These are phyloP conservation scores for Eupithecia dodoneata DNA, from an alignment of 2,888 invertebrate species.

Conservation along the genomic window DNA sequence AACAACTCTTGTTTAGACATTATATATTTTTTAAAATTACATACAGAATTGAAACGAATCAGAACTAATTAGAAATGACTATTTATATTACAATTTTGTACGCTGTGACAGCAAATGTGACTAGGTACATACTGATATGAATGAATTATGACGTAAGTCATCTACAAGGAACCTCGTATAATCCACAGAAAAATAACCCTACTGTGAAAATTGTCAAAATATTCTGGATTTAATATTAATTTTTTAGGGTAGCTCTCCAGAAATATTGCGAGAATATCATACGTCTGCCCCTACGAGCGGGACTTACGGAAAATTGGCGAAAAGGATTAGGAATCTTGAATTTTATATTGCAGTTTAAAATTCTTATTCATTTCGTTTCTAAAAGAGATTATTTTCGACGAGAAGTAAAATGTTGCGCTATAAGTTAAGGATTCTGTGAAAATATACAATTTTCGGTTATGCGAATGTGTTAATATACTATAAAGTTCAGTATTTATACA, in stretches of 20 bases:
- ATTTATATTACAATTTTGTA: too few relatives aligned
- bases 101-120: not conserved
- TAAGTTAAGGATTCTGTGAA: not conserved
- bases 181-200: not conserved
- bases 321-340: slow-evolving; percentile 52
- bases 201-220: not conserved
- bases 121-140: not conserved
- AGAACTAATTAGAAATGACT: too few relatives aligned
- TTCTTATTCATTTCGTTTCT: slow-evolving; percentile 39
- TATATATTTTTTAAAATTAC: too few relatives aligned
- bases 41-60: too few relatives aligned
- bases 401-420: not conserved
- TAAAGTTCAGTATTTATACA: not conserved
- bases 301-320: slow-evolving; percentile 65
- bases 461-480: not conserved
- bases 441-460: not conserved
- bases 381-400: slow-evolving; percentile 1
- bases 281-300: slow-evolving; percentile 53
- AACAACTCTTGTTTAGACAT: too few relatives aligned
- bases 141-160: too few relatives aligned
- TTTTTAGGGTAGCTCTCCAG: slow-evolving; percentile 45
- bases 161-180: not conserved
- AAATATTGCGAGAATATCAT: slow-evolving; percentile 67
- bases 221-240: not conserved
- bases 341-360: slow-evolving; percentile 37